phyloP scores from a whole-genome alignment of 2,797 vertebrate species.

The Catamblyrhynchus diadema region DNA sequence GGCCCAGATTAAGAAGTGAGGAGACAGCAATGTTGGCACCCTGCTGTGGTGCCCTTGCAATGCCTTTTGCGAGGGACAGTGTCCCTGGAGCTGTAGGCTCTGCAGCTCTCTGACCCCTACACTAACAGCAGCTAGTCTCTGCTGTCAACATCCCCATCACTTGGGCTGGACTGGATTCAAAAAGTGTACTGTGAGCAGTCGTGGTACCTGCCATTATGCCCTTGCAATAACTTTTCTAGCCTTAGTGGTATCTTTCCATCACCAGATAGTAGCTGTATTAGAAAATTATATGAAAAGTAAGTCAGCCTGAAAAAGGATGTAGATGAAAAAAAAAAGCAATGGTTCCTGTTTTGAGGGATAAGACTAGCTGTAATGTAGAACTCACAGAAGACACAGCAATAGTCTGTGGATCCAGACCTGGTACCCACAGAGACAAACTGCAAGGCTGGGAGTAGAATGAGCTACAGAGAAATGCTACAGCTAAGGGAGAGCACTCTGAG shows the following conservation, averaged over 20 bases:
- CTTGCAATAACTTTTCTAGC: background rate
- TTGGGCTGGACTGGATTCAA: background rate
- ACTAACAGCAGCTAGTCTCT: background rate
- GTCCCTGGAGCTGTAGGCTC: background rate
- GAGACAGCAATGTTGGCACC: background rate
- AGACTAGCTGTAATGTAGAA: background rate
- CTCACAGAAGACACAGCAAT: background rate
- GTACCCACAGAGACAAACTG: background rate
- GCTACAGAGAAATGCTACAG: background rate
- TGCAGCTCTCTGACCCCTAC: background rate
- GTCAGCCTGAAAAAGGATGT: background rate
- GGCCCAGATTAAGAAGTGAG: background rate
- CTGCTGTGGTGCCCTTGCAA: background rate
- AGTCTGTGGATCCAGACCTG: background rate
- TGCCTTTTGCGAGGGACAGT: accelerated
- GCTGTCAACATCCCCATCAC: background rate
- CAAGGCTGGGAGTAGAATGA: background rate
- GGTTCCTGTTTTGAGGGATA: background rate
- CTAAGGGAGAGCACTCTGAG: background rate
- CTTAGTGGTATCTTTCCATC: background rate
- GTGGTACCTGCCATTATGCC: background rate
- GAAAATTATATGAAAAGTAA: background rate
- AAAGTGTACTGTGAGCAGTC: accelerated
- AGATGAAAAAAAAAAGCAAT: background rate
- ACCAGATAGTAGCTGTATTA: background rate